phyloP scores from a whole-genome alignment of 2,797 vertebrate species.

The Morelia viridis region DNA sequence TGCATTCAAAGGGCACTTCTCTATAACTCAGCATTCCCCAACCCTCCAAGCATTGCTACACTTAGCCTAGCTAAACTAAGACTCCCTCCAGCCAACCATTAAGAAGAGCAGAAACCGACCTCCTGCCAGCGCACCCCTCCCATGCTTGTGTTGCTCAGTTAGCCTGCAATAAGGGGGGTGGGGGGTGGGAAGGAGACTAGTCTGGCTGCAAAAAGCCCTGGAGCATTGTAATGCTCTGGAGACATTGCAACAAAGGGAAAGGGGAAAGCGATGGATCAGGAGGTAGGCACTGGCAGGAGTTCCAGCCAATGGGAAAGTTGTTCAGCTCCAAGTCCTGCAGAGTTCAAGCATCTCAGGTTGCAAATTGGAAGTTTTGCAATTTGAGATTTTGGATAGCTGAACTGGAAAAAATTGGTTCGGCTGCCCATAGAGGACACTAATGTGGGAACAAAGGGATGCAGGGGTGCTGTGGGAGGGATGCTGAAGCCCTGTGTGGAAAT shows the following conservation, averaged over 20 bases:
- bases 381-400: background rate
- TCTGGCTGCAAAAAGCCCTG: background rate
- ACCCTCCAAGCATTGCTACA: background rate
- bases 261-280: background rate
- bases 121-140: background rate
- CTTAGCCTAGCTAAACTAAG: background rate
- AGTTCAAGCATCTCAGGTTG: background rate
- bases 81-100: background rate
- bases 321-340: background rate
- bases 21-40: background rate
- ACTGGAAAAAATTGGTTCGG: background rate
- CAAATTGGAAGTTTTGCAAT: background rate
- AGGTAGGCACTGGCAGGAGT: background rate
- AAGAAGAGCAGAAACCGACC: background rate
- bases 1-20: background rate
- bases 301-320: background rate
- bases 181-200: background rate
- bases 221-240: background rate
- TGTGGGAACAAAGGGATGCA: background rate
- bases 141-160: background rate
- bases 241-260: background rate
- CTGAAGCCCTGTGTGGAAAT: background rate
- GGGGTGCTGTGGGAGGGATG: background rate
- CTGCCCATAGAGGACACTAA: background rate
- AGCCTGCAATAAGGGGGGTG: background rate